Base-by-base conservation (phyloP, 2,888 invertebrate species). In the Ennomos erosarius region DNA sequence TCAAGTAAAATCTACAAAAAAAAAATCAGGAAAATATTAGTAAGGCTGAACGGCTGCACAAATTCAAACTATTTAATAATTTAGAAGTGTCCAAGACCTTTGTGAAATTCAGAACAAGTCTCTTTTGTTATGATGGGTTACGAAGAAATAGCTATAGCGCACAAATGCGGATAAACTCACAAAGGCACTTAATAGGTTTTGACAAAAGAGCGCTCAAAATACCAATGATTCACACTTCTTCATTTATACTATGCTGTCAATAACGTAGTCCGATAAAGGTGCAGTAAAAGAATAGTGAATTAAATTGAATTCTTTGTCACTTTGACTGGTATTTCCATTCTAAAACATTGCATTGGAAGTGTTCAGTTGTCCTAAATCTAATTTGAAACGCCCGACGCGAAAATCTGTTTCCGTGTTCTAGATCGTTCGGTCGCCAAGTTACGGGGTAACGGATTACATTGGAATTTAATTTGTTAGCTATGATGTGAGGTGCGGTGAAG, bases 341-440 rank as follows among this genome's bases (percentile, higher is more conserved):
- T 71, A 73, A 71, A 83, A 81, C 81, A 79, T 78, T 81, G 81
- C 75, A 79, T 78, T 75, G 76, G 71, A 79, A 82, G 75, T 81
- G 76, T 81, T 79, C 82, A 81, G 77, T 80, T 81, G 73, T 75
- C 74, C 80, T 79, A 85, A 87, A 89, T 87, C 83, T 83, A 87
- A 88, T 89, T 87, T 84, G 67, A 70, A 77, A 69, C 68, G 69
- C 71, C 65, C 65, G 64, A 58, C 66, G 70, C 73, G 52, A 71
- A 64, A 70, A 58, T 67, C 59, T 68, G 67, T 69, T 65, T 65
- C 68, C 57, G 69, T 73, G 71, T 73, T 70, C 71, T 75, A 67
- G 68, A 71, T 74, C 68, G 72, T 51, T 40, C 37, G 35, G 40
- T 12, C 8, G 33, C 26, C 6, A 26, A 26, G 26, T 43, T 11